A percentile compares a stretch with the other conserved stretches of the same genome.
Conservation (phyloP, 2,113 vertebrate species). For the Nerophis lumbriciformis region DNA sequence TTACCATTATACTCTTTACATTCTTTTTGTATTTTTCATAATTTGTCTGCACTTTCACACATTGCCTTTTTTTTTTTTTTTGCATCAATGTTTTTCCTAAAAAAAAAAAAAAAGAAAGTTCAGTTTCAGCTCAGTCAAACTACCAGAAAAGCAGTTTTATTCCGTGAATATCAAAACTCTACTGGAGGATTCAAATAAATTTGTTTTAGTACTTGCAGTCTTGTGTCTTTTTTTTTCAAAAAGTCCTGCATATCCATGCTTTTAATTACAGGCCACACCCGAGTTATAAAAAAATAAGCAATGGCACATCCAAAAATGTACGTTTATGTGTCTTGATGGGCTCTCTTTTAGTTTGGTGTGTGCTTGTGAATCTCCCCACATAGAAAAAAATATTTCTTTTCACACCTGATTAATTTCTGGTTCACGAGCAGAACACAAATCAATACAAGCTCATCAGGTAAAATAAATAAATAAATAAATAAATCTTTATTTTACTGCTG, state of each 20-base stretch:
- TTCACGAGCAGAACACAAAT: no score
- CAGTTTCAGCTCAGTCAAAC: conserved; percentile 71
- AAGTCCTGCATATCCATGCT: conserved; percentile 4
- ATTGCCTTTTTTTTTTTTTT: conserved; percentile 46
- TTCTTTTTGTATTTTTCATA: conserved; percentile 76
- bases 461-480: no score
- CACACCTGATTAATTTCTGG: no score
- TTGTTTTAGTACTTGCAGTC: conserved; percentile 79
- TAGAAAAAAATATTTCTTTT: no score
- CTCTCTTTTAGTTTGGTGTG: not conserved
- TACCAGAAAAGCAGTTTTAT: conserved; percentile 87
- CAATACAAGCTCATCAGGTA: no score
- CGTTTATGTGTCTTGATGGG: conserved; percentile 1
- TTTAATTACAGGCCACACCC: conserved; percentile 34
- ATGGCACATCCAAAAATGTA: conserved; percentile 19
- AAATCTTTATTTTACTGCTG: no score
- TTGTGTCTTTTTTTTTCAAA: conserved; percentile 53
- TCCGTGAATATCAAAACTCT: conserved; percentile 89
- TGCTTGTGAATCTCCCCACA: no score
- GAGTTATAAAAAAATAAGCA: conserved; percentile 33
- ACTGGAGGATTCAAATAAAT: conserved; percentile 96
- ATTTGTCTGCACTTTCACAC: conserved; percentile 81
- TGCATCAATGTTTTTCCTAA: conserved; percentile 10
- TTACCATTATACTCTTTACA: conserved; percentile 65
- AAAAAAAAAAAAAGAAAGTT: no score